phyloP scores from a whole-genome alignment of 2,797 vertebrate genomes.

The Cossypha polioptera region DNA sequence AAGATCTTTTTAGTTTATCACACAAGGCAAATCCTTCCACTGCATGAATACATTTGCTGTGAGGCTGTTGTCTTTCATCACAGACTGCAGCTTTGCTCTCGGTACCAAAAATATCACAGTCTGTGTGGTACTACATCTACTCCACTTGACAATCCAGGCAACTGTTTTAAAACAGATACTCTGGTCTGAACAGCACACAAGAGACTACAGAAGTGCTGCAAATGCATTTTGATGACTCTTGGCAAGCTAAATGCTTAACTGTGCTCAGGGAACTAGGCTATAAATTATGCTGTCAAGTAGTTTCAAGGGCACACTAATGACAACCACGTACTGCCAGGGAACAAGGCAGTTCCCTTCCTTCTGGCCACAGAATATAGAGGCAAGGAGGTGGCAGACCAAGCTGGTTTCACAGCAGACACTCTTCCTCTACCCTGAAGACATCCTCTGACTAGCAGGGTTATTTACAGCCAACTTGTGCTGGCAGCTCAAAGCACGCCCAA shows the following conservation, averaged over 20 bases:
- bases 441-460: neutral
- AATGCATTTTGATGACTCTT: constrained; percentile 19
- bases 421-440: neutral
- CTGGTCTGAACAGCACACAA: neutral
- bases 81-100: neutral
- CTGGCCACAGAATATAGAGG: neutral
- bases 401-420: neutral
- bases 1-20: neutral
- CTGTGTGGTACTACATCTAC: neutral
- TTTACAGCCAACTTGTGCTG: neutral
- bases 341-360: neutral
- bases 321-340: neutral
- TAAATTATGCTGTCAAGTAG: constrained; percentile 25
- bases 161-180: neutral
- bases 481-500: neutral
- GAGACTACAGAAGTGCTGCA: neutral
- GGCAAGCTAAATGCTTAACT: neutral
- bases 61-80: neutral
- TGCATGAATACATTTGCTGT: neutral
- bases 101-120: neutral
- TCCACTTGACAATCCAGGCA: neutral
- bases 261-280: neutral
- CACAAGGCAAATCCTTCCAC: neutral
- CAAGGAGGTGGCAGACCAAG: neutral
- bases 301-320: constrained; percentile 22